A percentile compares a stretch with the other conserved stretches of the same genome.
phyloP scores from a whole-genome alignment of 2,797 vertebrate species.

The Taeniopygia guttata region DNA sequence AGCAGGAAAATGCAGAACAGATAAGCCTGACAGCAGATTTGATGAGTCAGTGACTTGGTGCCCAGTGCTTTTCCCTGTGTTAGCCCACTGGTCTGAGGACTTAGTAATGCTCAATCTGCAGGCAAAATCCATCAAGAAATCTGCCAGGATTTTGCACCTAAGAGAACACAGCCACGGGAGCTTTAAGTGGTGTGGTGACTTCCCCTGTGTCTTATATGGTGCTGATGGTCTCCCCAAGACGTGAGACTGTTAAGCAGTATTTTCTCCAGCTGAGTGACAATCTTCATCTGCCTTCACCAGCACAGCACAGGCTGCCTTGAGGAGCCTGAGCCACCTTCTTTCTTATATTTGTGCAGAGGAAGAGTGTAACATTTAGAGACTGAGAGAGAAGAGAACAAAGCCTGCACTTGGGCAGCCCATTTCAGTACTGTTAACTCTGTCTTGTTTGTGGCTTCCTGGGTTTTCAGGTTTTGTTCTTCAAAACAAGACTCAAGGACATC shows the following conservation, averaged over 20 bases:
- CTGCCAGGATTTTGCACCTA: background rate
- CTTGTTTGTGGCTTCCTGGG: background rate
- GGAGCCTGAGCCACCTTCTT: background rate
- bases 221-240: background rate
- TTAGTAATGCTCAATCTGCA: background rate
- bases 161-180: accelerated
- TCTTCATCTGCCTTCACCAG: background rate
- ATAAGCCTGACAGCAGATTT: background rate
- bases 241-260: no score
- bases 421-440: background rate
- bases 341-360: accelerated
- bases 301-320: background rate
- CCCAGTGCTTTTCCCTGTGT: accelerated
- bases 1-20: background rate
- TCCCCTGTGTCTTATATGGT: background rate
- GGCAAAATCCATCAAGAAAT: background rate
- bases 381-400: background rate
- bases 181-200: background rate
- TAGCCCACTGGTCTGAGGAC: background rate
- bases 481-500: background rate
- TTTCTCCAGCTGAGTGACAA: background rate
- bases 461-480: background rate
- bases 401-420: background rate
- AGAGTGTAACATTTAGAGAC: background rate
- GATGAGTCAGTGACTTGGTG: background rate